These are phyloP conservation scores for Cherax destructor DNA, from an alignment of 1,140 invertebrate species.

Conservation along the genomic window DNA sequence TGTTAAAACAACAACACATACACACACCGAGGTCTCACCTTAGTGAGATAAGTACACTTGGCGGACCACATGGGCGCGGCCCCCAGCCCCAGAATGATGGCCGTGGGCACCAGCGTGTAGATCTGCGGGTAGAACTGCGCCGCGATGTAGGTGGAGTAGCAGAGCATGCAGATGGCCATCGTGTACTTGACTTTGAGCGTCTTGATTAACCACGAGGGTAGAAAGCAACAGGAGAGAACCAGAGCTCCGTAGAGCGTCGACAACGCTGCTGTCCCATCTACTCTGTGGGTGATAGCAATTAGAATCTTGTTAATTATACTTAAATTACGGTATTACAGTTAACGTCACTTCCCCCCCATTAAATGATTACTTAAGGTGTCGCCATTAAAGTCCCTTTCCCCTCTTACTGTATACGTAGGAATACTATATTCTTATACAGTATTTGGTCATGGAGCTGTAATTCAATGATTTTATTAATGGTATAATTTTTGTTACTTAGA, in stretches of 20 bases:
- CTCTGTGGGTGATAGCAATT: not conserved
- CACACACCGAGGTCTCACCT: constrained; percentile 75
- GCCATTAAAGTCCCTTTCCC: too few relatives aligned
- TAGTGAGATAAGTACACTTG: constrained; percentile 95
- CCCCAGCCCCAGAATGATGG: constrained; percentile 90
- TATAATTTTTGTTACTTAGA: too few relatives aligned
- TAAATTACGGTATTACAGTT: too few relatives aligned
- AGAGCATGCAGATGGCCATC: constrained; percentile 90
- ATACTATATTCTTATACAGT: too few relatives aligned
- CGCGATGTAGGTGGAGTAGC: constrained; percentile 94
- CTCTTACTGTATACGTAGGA: too few relatives aligned
- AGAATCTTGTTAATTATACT: too few relatives aligned
- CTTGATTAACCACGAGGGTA: constrained; percentile 92
- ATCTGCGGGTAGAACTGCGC: constrained; percentile 94
- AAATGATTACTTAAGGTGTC: too few relatives aligned
- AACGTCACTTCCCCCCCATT: too few relatives aligned
- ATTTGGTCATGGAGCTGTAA: too few relatives aligned
- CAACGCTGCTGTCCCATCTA: constrained; percentile 85
- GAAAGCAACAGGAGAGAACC: constrained; percentile 93
- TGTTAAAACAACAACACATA: not conserved
- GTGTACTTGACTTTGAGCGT: constrained; percentile 96
- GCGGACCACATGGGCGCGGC: constrained; percentile 98
- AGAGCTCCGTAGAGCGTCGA: constrained; percentile 92
- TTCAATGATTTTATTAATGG: too few relatives aligned
- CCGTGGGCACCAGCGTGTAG: constrained; percentile 94